These are phyloP conservation scores for Philereme transversata DNA, from an alignment of 2,888 invertebrate species.

Conservation along the genomic window DNA sequence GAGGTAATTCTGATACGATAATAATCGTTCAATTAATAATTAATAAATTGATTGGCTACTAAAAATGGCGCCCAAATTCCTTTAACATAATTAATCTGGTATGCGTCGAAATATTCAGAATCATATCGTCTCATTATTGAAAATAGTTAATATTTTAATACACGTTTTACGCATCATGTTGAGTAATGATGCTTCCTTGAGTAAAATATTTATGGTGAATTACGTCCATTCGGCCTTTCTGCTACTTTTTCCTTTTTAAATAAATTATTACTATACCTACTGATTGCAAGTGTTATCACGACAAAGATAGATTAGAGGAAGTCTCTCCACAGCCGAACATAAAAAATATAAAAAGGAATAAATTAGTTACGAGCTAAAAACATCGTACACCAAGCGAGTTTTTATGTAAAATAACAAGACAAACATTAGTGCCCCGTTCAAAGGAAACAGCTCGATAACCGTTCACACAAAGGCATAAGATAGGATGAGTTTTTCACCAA, in stretches of 20 bases:
- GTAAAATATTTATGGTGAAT: too few relatives aligned
- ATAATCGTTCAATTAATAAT: slow-evolving; percentile 9
- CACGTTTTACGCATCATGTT: too few relatives aligned
- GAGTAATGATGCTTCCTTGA: too few relatives aligned
- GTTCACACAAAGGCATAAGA: slow-evolving; percentile 49
- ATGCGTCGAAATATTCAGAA: neutral
- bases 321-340: neutral
- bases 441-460: slow-evolving; percentile 43
- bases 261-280: neutral
- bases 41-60: slow-evolving; percentile 19
- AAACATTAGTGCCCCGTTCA: slow-evolving; percentile 25
- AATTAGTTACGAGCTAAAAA: slow-evolving; percentile 7
- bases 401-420: slow-evolving; percentile 34
- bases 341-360: slow-evolving; percentile 2
- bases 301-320: neutral
- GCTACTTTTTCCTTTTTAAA: neutral
- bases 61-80: slow-evolving; percentile 16
- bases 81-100: slow-evolving; percentile 6
- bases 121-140: too few relatives aligned
- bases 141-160: too few relatives aligned
- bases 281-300: neutral
- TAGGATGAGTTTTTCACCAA: slow-evolving; percentile 58
- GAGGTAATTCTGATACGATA: slow-evolving; percentile 15
- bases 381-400: slow-evolving; percentile 9
- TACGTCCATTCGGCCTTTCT: neutral